Base-by-base conservation (phyloP, 2,113 vertebrate genomes). In the Paramisgurnus dabryanus region DNA sequence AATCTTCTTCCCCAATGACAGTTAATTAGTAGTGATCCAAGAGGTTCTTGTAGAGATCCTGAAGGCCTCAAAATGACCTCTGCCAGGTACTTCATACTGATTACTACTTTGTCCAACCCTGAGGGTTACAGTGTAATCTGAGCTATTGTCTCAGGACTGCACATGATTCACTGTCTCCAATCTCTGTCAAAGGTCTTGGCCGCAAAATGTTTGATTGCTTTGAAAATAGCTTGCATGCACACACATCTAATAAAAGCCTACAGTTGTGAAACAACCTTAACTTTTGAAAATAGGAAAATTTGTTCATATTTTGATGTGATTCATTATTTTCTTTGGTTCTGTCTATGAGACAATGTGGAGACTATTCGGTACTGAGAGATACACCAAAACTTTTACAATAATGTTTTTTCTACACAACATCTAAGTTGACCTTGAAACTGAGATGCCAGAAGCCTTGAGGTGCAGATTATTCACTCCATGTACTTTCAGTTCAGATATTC, bases 21-120 rank as follows among this genome's bases (percentile, higher is more conserved):
- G 67, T 15, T 82, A 58, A 80, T 80, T 74, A 22, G 22, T 78
- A 78, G 76, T 57, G 27, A 63, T 76, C 71, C 55, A 70, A 80
- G 45, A 78, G 70, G 63, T 58, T n/a, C 67, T 77, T 34, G 12
- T 63, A 67, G 40, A 41, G 57, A 50, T 53, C 34, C 34, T 4
- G 43, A 22, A 76, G 60, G 15, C 58, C 65, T 71, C 53, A 63
- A 49, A 60, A 74, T 78, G 45, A 78, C 53, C 49, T 40, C 76
- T 47, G 79, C 39, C 17, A 41, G 39, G 11, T 61, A 22, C 15
- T 7, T 57, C 47, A 58, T 71, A 47, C 22, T 83, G 73, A 83
- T 80, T 80, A 49, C 67, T 67, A 45, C 76, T 67, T 41, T 84
- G 39, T 82, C 53, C 75, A 75, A 69, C 39, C 66, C 50, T 72